Conservation (phyloP, 2,113 vertebrate species). For the Greenwoodochromis staneri region DNA sequence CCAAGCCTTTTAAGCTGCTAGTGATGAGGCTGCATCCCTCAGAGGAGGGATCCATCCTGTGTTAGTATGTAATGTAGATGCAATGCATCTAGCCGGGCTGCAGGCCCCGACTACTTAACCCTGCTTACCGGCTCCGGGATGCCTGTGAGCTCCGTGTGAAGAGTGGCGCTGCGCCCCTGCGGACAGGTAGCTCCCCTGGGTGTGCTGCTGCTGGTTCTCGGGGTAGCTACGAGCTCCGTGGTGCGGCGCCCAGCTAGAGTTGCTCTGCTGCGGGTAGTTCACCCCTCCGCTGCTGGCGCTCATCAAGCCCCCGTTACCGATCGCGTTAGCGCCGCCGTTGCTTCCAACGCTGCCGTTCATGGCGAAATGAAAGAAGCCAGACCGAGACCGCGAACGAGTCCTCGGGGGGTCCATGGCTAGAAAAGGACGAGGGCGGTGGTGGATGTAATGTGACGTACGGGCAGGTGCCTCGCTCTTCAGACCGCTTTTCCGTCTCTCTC, state of each 20-base stretch:
- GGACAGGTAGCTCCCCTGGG: conserved; percentile 65
- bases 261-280: conserved; percentile 66
- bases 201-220: conserved; percentile 69
- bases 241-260: conserved; percentile 60
- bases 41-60: conserved; percentile 5
- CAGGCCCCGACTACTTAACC: conserved; percentile 15
- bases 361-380: conserved; percentile 74
- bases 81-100: conserved; percentile 13
- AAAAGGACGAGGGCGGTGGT: conserved; percentile 41
- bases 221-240: conserved; percentile 66
- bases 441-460: conserved; percentile 32
- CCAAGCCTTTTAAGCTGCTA: conserved; percentile 13
- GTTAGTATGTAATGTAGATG: neutral
- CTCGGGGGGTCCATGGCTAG: conserved; percentile 74
- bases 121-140: conserved; percentile 69
- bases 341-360: conserved; percentile 52
- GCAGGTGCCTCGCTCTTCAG: conserved; percentile 24
- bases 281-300: conserved; percentile 53
- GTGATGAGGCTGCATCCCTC: conserved; percentile 23
- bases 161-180: conserved; percentile 63
- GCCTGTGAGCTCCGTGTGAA: conserved; percentile 66
- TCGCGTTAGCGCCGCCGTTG: conserved; percentile 54
- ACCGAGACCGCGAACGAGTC: conserved; percentile 76
- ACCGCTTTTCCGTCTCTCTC: conserved; percentile 1
- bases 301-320: conserved; percentile 55